These are phyloP conservation scores for Aurelia aurita DNA, from an alignment of 30 jellyfish, hydroid and myxozoan genomes.

Conservation along the genomic window DNA sequence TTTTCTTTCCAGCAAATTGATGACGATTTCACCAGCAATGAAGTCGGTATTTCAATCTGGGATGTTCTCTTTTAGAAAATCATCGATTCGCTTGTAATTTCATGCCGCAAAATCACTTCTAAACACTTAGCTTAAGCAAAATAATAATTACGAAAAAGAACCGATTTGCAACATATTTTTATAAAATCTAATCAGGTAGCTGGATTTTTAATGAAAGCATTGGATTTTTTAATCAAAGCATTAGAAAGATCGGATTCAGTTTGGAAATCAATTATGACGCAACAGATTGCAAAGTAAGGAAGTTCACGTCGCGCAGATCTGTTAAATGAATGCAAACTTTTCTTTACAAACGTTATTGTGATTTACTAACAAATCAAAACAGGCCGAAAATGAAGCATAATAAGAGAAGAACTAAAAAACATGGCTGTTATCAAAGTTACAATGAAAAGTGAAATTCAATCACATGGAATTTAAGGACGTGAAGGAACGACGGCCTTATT, in stretches of 20 bases:
- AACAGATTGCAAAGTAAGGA: constrained; percentile 30
- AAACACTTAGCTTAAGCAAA: constrained; percentile 8
- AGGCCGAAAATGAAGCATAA: constrained; percentile 49
- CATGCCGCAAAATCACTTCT: constrained; percentile 33
- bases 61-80: constrained; percentile 2
- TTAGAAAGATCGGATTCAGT: background rate
- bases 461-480: too few relatives aligned
- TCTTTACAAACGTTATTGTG: constrained; percentile 38
- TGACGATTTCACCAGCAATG: constrained; percentile 2
- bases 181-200: constrained; percentile 32
- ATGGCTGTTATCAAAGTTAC: constrained; percentile 22
- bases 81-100: constrained; percentile 28
- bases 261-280: constrained; percentile 6
- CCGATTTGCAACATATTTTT: constrained; percentile 54
- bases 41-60: constrained; percentile 23
- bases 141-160: constrained; percentile 23
- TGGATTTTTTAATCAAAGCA: background rate
- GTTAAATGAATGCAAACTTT: constrained; percentile 61
- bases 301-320: constrained; percentile 20
- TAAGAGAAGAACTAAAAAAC: constrained; percentile 20
- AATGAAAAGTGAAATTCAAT: constrained; percentile 49
- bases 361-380: constrained; percentile 53
- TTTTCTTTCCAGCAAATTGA: background rate
- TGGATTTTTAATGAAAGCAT: constrained; percentile 26
- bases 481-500: background rate